Evolutionary conservation across 2,888 invertebrate genomes (phyloP), one percentile per base, ranked within the genome.

Genomic region (Barypeithes pellucidus): DNA sequence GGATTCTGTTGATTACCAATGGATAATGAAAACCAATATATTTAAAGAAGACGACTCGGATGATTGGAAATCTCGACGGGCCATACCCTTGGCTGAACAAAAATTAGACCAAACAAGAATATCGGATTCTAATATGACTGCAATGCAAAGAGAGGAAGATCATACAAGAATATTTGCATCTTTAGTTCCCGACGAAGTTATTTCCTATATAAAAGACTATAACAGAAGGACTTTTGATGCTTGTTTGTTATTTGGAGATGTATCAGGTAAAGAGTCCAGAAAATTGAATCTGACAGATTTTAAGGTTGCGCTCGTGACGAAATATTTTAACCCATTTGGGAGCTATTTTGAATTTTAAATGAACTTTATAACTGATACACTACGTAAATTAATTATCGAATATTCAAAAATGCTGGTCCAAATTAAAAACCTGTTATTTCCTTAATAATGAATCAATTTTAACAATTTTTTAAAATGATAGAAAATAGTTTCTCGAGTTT

Each of bases 181-280:
- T 0, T 87, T 91, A 85, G 89, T 91, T 11, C 91, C 91, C 0
- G 91, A 92, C 77, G 91, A 91, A 82, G 89, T 91, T 73, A 87
- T 92, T 39, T 88, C 89, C 80, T 85, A 89, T 75, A 88, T 89
- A 54, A 84, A 87, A 20, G 88, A 90, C 79, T 88, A 89, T 75
- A 81, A 86, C 0, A 85, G 88, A 0, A 86, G 90, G 77, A 85
- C 84, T 61, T 91, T 90, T 79, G 87, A 89, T 50, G 89, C 89
- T 0, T 90, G 90, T 9, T 83, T 91, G 16, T 88, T 91, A 85
- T 88, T 91, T 77, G 90, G 90, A 47, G 91, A 91, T 79, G 86
- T 91, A 66, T 90, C 90, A 72, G 91, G 91, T 91, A 83, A 72
- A 41, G 1, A 39, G 11, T 52, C 14, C n/a, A 33, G 20, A 24